Conservation (phyloP, 2,113 vertebrate species). For the Nyctibius bracteatus region DNA sequence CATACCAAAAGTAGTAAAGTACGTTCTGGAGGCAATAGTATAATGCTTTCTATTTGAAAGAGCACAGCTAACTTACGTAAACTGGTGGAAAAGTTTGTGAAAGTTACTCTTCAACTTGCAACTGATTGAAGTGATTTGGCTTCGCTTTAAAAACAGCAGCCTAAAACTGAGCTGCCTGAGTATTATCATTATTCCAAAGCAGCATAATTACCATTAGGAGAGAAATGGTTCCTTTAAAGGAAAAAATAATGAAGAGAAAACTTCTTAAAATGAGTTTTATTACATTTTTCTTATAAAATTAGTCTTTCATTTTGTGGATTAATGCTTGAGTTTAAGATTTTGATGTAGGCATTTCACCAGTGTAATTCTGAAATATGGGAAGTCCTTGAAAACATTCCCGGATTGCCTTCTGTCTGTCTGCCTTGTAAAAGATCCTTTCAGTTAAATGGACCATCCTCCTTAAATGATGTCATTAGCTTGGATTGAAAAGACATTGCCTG, state of each 20-base stretch:
- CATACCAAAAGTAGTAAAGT: neutral
- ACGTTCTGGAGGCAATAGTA: neutral
- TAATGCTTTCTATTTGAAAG: neutral
- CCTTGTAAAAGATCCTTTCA: slow-evolving; percentile 80
- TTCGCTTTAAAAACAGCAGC: slow-evolving; percentile 63
- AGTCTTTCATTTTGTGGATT: slow-evolving; percentile 78
- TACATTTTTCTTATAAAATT: slow-evolving; percentile 73
- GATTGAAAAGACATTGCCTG: slow-evolving; percentile 83
- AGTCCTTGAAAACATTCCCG: slow-evolving; percentile 77
- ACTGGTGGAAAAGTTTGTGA: slow-evolving; percentile 12
- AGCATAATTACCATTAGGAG: slow-evolving; percentile 68
- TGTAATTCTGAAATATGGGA: slow-evolving; percentile 81
- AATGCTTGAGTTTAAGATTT: slow-evolving; percentile 77
- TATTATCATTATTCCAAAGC: slow-evolving; percentile 56
- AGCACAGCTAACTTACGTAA: slow-evolving; percentile 37
- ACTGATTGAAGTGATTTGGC: slow-evolving; percentile 48
- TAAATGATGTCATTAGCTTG: slow-evolving; percentile 84
- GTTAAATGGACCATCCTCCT: slow-evolving; percentile 84
- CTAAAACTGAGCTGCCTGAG: slow-evolving; percentile 55
- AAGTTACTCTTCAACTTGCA: slow-evolving; percentile 50
- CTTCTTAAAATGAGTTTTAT: slow-evolving; percentile 70
- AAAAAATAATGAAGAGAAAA: slow-evolving; percentile 70
- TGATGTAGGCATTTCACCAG: slow-evolving; percentile 78
- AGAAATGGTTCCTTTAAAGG: slow-evolving; percentile 71
- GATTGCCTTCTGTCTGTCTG: slow-evolving; percentile 83